A percentile compares a stretch with the other conserved stretches of the same genome.
phyloP scores from a whole-genome alignment of 2,113 vertebrate species.

The Oryzias curvinotus region DNA sequence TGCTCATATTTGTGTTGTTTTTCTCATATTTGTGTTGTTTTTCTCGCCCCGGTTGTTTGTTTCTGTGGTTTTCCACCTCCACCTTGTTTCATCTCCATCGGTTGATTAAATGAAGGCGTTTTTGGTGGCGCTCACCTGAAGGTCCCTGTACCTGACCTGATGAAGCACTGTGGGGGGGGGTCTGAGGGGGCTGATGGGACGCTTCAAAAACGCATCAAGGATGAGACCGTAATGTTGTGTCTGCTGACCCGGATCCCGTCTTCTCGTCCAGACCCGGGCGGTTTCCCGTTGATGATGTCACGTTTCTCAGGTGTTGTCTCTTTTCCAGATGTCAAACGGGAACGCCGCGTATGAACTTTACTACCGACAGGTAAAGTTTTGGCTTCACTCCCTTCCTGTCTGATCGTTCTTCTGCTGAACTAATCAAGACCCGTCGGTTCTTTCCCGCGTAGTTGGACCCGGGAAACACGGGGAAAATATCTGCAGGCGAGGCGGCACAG shows the following conservation, averaged over 20 bases:
- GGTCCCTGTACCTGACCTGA: too few species aligned
- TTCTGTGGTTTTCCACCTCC: too few species aligned
- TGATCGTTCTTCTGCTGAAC: background rate
- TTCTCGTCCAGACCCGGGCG: background rate
- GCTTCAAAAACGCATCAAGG: too few species aligned
- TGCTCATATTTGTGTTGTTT: too few species aligned
- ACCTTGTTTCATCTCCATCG: too few species aligned
- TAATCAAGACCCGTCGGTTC: background rate
- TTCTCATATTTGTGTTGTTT: too few species aligned
- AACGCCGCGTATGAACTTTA: constrained; percentile 88
- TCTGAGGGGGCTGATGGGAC: too few species aligned
- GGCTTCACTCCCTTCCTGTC: background rate
- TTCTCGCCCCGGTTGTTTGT: too few species aligned
- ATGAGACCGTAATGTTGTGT: background rate
- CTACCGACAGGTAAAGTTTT: constrained; percentile 86
- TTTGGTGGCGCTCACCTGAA: too few species aligned
- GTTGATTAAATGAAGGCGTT: too few species aligned
- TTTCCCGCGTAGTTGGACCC: constrained; percentile 86
- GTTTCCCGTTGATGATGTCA: background rate
- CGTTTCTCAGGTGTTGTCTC: constrained; percentile 1
- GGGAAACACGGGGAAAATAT: constrained; percentile 85
- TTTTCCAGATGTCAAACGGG: constrained; percentile 84
- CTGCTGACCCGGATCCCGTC: background rate
- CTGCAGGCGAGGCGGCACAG: constrained; percentile 88
- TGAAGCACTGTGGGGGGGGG: too few species aligned